These are phyloP conservation scores for Leiothrix lutea DNA, from an alignment of 2,113 vertebrate species.

Conservation along the genomic window DNA sequence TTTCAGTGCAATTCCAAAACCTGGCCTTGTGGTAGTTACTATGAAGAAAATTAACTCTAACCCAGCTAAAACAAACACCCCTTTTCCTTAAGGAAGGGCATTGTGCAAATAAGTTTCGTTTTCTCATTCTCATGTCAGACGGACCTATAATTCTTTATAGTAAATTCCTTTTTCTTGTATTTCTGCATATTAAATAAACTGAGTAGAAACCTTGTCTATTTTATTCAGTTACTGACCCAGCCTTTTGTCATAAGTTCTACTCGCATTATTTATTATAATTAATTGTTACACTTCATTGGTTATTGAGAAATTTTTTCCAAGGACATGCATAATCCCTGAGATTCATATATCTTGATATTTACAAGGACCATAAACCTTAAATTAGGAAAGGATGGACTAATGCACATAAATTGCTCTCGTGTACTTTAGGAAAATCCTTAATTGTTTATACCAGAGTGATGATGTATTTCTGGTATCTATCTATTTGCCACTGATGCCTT, in stretches of 20 bases:
- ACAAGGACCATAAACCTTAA: conserved; percentile 77
- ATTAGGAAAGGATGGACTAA: conserved; percentile 58
- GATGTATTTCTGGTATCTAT: not conserved
- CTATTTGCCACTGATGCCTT: not conserved
- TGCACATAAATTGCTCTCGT: conserved; percentile 38
- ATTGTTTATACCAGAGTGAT: not conserved
- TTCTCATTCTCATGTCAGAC: not conserved
- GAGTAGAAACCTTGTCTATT: conserved; percentile 14
- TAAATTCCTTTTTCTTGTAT: not conserved
- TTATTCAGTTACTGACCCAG: not conserved
- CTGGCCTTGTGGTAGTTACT: not conserved
- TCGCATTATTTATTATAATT: conserved; percentile 65
- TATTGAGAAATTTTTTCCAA: conserved; percentile 60
- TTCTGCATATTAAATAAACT: not conserved
- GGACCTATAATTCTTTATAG: not conserved
- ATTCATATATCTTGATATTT: conserved; percentile 73
- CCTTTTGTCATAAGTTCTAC: not conserved
- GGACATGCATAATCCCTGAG: conserved; percentile 60
- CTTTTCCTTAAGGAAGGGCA: not conserved
- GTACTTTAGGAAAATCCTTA: conserved; percentile 32
- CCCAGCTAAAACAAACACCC: not conserved
- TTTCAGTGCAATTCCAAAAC: not conserved
- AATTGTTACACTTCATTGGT: conserved; percentile 69
- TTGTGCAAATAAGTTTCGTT: not conserved
- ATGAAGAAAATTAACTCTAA: not conserved